Conservation (phyloP, 2,797 vertebrate genomes). For the Botia kubotai region DNA sequence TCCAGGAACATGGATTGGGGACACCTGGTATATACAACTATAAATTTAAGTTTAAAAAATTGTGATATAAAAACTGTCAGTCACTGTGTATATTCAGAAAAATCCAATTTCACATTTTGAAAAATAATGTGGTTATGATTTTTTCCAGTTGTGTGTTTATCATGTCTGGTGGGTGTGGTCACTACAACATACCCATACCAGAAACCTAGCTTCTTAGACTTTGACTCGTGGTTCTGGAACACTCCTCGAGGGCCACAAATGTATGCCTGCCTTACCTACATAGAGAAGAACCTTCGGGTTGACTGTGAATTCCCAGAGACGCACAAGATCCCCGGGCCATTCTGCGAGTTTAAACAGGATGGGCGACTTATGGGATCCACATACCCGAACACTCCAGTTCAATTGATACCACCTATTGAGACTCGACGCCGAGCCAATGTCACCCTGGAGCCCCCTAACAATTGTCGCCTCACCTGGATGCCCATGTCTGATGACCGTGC, state of each 20-base stretch:
- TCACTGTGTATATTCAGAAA: neutral
- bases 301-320: constrained; percentile 80
- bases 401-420: constrained; percentile 72
- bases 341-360: constrained; percentile 83
- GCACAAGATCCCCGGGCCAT: constrained; percentile 76
- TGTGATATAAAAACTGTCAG: no score
- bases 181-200: constrained; percentile 52
- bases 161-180: constrained; percentile 34
- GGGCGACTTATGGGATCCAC: constrained; percentile 81
- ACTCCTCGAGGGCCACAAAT: constrained; percentile 81
- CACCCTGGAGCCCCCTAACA: constrained; percentile 73
- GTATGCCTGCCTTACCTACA: constrained; percentile 81
- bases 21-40: no score
- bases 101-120: neutral
- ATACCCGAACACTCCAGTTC: constrained; percentile 72
- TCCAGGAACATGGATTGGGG: no score
- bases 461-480: constrained; percentile 83
- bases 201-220: constrained; percentile 57
- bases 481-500: constrained; percentile 79
- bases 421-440: constrained; percentile 79
- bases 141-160: constrained; percentile 29
- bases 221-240: constrained; percentile 70
- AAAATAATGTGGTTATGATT: constrained; percentile 2
- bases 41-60: no score
- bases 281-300: constrained; percentile 79